Base-by-base conservation (phyloP, 2,797 vertebrate genomes). In the Phalloptychus januarius region DNA sequence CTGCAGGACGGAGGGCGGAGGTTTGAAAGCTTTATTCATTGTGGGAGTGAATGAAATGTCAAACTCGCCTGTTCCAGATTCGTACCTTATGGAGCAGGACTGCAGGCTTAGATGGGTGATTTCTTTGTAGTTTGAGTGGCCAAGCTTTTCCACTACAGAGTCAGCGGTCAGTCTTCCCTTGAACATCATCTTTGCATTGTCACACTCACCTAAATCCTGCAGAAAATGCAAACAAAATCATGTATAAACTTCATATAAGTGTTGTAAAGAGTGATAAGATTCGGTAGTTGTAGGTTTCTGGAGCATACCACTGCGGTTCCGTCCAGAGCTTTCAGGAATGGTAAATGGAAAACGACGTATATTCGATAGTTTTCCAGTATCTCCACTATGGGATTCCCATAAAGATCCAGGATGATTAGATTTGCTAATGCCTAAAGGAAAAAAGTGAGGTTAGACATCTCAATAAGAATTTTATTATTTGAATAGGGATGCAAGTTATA, bases 251-350 rank as follows among this genome's bases (percentile, higher is more conserved):
- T 0, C 0, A 69, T 48, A 18, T 13, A 58, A 80, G n/a, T 0
- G n/a, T 13, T n/a, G 28, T 1, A 75, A 74, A 8, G 38, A 70
- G 15, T 77, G 31, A 76, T 4, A 58, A 5, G 8, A 75, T 78
- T 0, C 2, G 56, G 8, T 48, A 25, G 48, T 56, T 77, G 48
- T 7, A 0, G 1, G 25, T 74, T 75, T 56, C 75, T 23, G 3
- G 25, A 56, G 83, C 95, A 91, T 93, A 97, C 97, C 90, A 97
- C 96, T 72, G 96, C 86, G 31, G 85, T 82, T 70, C 96, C 97
- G 91, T 98, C 96, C 92, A 98, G 93, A 63, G 96, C 96, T 94
- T 96, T 97, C 38, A 99, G 92, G 63, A 95, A 95, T 23, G 96
- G 88, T 44, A 97, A 92, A 74, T 97, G 96, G 89, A 97, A 98